phyloP scores from a whole-genome alignment of 1,140 invertebrate genomes.

The Diuraphis noxia region DNA sequence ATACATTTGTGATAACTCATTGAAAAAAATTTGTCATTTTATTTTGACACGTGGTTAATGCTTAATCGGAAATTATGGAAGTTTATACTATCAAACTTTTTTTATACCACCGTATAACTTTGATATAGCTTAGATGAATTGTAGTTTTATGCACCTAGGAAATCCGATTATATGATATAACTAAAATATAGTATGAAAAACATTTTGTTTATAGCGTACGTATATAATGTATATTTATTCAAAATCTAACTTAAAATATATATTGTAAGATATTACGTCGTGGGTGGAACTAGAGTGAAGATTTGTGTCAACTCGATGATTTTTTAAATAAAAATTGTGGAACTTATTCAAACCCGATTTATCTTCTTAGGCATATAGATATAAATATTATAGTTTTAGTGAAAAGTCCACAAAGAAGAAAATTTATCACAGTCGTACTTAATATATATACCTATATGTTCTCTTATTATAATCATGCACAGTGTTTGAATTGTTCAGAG shows the following conservation, averaged over 20 bases:
- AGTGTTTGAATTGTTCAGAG: not conserved
- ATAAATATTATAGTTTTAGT: not conserved
- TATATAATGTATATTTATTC: not conserved
- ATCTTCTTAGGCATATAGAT: not conserved
- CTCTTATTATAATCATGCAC: not conserved
- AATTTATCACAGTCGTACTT: not conserved
- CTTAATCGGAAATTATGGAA: not conserved
- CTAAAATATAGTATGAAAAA: not conserved
- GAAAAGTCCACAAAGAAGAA: not conserved
- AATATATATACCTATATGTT: not conserved
- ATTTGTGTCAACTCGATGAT: not conserved
- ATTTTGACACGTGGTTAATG: not conserved
- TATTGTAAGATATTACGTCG: not conserved
- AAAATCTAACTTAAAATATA: not conserved
- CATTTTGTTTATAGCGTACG: not conserved
- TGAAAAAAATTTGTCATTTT: not conserved
- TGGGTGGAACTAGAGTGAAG: not conserved
- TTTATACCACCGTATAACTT: not conserved
- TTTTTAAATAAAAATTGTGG: not conserved
- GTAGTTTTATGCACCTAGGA: not conserved
- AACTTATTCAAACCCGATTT: not conserved
- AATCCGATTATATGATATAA: conserved; percentile 1
- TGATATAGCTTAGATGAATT: not conserved
- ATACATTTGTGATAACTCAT: not conserved
- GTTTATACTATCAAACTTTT: not conserved